Conservation (phyloP, 2,797 vertebrate genomes). For the Amphiprion clarkii region DNA sequence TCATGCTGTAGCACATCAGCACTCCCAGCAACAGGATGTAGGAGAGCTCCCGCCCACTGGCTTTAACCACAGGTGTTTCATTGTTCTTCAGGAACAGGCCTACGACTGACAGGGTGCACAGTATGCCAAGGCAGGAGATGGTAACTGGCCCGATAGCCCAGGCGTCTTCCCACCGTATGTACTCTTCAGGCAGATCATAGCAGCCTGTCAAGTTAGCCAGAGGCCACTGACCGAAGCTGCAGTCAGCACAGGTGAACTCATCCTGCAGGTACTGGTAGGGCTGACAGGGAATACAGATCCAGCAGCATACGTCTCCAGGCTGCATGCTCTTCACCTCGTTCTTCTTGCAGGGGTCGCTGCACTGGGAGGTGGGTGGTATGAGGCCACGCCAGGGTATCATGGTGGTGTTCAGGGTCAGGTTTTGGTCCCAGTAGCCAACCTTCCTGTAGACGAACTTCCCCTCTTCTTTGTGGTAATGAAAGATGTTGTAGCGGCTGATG, state of each 20-base stretch:
- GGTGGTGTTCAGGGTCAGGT: conserved; percentile 90
- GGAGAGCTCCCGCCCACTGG: conserved; percentile 95
- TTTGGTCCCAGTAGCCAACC: conserved; percentile 97
- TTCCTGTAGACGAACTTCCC: conserved; percentile 92
- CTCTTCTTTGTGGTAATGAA: conserved; percentile 90
- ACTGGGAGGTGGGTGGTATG: conserved; percentile 92
- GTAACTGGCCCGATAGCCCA: conserved; percentile 97
- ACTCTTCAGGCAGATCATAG: conserved; percentile 95
- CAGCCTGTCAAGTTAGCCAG: conserved; percentile 93
- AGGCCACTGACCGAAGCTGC: conserved; percentile 95
- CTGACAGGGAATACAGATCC: conserved; percentile 98
- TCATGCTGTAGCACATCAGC: conserved; percentile 98
- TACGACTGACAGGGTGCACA: conserved; percentile 93
- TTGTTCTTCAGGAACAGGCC: conserved; percentile 94
- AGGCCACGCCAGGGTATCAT: conserved; percentile 89
- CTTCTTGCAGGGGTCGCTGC: conserved; percentile 96
- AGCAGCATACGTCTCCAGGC: conserved; percentile 98
- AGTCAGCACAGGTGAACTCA: conserved; percentile 96
- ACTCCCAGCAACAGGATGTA: conserved; percentile 96
- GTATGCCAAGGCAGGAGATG: conserved; percentile 94
- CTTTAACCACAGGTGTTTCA: conserved; percentile 95
- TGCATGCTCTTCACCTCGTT: conserved; percentile 98
- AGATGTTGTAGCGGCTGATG: conserved; percentile 98
- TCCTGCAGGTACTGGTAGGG: conserved; percentile 94
- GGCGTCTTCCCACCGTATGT: conserved; percentile 95